Evolutionary conservation across 2,797 vertebrate genomes (phyloP).

Genomic region (Emys orbicularis): DNA sequence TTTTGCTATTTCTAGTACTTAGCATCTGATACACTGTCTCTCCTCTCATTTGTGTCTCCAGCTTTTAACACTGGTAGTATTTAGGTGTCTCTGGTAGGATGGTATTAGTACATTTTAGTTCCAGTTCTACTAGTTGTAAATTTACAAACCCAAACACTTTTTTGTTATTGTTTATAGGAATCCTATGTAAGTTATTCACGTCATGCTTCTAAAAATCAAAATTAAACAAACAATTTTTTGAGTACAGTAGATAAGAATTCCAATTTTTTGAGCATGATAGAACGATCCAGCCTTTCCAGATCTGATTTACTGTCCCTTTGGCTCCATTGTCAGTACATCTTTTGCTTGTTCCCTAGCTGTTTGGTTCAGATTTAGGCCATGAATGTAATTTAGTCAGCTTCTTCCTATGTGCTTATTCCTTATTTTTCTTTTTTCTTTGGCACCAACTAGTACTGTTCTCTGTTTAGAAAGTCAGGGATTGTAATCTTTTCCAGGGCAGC

Average conservation of each 20-base stretch:
- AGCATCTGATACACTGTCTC: accelerated
- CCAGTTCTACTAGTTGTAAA: not conserved
- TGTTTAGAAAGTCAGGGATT: constrained; percentile 5
- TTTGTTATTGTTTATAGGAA: not conserved
- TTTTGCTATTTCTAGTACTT: not conserved
- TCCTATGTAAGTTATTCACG: not conserved
- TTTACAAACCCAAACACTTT: not conserved
- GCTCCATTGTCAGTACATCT: not conserved
- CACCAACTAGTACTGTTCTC: constrained; percentile 1
- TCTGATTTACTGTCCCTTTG: constrained; percentile 37
- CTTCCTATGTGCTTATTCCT: constrained; percentile 34
- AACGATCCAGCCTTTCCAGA: not conserved
- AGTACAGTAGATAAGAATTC: not conserved
- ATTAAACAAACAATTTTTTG: not conserved
- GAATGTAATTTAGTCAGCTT: not conserved
- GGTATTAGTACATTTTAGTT: not conserved
- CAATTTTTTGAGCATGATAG: not conserved
- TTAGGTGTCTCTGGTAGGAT: not conserved
- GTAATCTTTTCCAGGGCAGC: constrained; percentile 54
- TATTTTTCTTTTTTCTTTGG: constrained; percentile 58
- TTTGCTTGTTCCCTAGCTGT: constrained; percentile 29
- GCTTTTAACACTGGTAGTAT: not conserved
- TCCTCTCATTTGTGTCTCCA: not conserved
- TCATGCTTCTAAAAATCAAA: not conserved
- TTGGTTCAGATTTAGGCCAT: constrained; percentile 15